These are phyloP conservation scores for Pagrus major DNA, from an alignment of 2,113 vertebrate genomes.

Conservation along the genomic window DNA sequence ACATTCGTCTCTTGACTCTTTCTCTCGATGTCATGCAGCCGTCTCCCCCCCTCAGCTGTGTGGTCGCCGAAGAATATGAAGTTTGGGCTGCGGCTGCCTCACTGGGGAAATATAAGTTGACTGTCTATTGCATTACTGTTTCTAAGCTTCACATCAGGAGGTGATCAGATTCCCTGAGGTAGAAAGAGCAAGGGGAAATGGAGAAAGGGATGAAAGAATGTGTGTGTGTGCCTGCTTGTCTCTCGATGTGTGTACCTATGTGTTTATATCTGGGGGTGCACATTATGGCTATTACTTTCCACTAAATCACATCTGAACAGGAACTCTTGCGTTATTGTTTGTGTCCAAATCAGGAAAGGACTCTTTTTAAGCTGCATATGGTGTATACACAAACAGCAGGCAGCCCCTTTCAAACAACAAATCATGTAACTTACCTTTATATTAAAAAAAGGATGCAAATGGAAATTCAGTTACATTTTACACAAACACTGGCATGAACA, in stretches of 20 bases:
- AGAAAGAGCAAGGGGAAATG: constrained; percentile 49
- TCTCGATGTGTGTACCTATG: constrained; percentile 23
- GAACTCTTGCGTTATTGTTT: constrained; percentile 23
- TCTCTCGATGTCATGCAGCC: constrained; percentile 57
- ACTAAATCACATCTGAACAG: constrained; percentile 49
- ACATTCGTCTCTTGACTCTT: constrained; percentile 41
- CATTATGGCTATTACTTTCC: constrained; percentile 55
- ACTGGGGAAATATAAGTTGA: constrained; percentile 79
- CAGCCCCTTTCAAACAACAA: neutral
- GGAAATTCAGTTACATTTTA: neutral
- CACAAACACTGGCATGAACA: neutral
- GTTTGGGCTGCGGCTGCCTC: constrained; percentile 63
- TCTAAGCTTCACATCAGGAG: constrained; percentile 78
- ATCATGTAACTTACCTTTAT: neutral
- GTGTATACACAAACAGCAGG: constrained; percentile 4
- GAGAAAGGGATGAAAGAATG: constrained; percentile 58
- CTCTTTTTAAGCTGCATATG: constrained; percentile 2
- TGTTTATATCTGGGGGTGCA: constrained; percentile 36
- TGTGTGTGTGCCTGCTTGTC: constrained; percentile 24
- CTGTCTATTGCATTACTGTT: constrained; percentile 78
- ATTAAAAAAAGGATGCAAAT: neutral
- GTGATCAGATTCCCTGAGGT: constrained; percentile 73
- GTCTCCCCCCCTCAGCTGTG: constrained; percentile 39
- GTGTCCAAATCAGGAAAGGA: neutral
- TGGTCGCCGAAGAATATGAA: constrained; percentile 70